These are phyloP conservation scores for Gouania willdenowi DNA, from an alignment of 2,797 vertebrate species.

Conservation along the genomic window DNA sequence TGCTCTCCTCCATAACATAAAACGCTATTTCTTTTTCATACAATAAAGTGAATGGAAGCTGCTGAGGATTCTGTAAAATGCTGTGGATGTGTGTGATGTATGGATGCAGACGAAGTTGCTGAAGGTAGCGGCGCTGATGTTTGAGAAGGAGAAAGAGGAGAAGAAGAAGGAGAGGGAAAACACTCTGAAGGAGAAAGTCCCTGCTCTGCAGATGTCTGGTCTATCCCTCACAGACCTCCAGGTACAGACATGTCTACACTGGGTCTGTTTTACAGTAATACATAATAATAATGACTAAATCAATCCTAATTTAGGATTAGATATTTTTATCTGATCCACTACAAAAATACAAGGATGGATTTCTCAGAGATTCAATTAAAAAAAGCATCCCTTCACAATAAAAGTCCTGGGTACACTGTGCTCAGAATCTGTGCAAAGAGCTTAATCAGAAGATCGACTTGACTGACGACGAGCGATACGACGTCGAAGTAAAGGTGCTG, in stretches of 20 bases:
- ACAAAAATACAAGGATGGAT: too few relatives aligned
- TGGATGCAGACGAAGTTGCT: constrained; percentile 67
- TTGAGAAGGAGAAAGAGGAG: constrained; percentile 64
- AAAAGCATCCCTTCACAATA: too few relatives aligned
- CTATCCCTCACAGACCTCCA: constrained; percentile 67
- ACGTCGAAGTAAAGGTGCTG: constrained; percentile 62
- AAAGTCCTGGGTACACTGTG: too few relatives aligned
- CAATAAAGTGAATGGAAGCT: too few relatives aligned
- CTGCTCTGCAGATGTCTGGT: constrained; percentile 59
- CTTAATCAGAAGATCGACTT: constrained; percentile 66
- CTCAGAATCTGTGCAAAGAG: constrained; percentile 68
- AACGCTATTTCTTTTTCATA: background rate
- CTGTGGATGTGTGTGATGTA: too few relatives aligned
- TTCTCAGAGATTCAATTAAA: too few relatives aligned
- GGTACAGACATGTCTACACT: too few relatives aligned
- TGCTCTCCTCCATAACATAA: constrained; percentile 2
- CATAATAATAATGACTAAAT: too few relatives aligned
- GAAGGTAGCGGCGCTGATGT: constrained; percentile 55
- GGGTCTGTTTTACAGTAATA: too few relatives aligned
- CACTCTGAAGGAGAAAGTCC: constrained; percentile 52
- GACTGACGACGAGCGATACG: constrained; percentile 75
- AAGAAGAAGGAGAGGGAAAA: constrained; percentile 53
- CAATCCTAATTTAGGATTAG: too few relatives aligned
- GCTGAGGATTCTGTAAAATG: too few relatives aligned
- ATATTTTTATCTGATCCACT: too few relatives aligned